These are phyloP conservation scores for Cepaea hortensis DNA, from an alignment of 2,888 invertebrate species.

Conservation along the genomic window DNA sequence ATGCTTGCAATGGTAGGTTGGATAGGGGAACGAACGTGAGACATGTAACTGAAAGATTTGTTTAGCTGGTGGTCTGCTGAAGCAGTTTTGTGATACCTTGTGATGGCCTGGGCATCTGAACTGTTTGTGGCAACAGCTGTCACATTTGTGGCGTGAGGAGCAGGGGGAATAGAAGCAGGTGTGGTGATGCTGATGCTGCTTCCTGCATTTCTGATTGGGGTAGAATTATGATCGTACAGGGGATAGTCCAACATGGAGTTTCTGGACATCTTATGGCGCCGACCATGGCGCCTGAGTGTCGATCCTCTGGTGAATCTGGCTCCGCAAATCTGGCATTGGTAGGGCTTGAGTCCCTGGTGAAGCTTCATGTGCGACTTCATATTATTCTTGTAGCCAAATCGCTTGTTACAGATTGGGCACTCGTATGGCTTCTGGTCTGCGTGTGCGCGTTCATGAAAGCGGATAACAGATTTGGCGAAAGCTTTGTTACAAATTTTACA, in stretches of 20 bases:
- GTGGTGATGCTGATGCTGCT: not conserved
- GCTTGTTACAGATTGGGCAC: conserved; percentile 69
- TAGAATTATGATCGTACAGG: conserved; percentile 46
- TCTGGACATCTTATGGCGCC: conserved; percentile 66
- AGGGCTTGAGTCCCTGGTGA: conserved; percentile 70
- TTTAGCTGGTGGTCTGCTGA: conserved; percentile 2
- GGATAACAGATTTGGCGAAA: conserved; percentile 66
- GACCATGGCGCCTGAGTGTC: conserved; percentile 68
- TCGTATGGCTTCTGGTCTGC: conserved; percentile 71
- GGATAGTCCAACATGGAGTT: conserved; percentile 68
- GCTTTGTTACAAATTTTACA: conserved; percentile 68
- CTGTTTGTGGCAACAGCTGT: conserved; percentile 19
- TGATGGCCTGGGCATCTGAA: conserved; percentile 6
- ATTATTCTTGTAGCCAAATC: conserved; percentile 73
- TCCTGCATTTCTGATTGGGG: not conserved
- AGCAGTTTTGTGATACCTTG: conserved; percentile 31
- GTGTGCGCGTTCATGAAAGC: conserved; percentile 68
- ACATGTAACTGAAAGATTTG: not conserved
- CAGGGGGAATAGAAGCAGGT: not conserved
- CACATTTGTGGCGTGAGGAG: conserved; percentile 13
- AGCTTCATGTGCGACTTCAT: conserved; percentile 73
- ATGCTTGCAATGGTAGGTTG: not conserved
- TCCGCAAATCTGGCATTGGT: conserved; percentile 69
- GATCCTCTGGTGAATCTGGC: conserved; percentile 71
- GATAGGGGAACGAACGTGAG: conserved; percentile 1